Conservation (phyloP, 2,888 invertebrate species). For the Stenotaenia linearis region DNA sequence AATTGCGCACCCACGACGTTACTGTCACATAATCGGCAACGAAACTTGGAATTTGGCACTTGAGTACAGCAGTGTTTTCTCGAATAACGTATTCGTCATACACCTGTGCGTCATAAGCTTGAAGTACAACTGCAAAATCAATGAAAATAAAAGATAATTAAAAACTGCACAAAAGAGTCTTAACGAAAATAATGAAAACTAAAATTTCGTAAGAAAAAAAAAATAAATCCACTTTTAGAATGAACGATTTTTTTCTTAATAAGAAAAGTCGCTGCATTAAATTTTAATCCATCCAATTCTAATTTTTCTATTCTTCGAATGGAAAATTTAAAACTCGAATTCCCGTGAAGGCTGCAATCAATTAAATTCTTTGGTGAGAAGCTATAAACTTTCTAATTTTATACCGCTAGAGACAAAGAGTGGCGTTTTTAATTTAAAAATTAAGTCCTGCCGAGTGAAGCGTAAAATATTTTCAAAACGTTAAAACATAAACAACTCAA, state of each 20-base stretch:
- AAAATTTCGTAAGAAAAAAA: neutral
- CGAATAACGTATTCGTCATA: slow-evolving; percentile 46
- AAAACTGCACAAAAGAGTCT: neutral
- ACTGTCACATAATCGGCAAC: slow-evolving; percentile 48
- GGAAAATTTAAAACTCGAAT: neutral
- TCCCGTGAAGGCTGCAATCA: neutral
- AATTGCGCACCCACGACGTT: slow-evolving; percentile 44
- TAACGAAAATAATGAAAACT: no score
- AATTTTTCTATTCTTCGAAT: neutral
- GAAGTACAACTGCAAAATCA: slow-evolving; percentile 38
- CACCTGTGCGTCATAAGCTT: slow-evolving; percentile 44
- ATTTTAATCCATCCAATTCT: neutral
- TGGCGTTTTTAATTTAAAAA: slow-evolving; percentile 13
- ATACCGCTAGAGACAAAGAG: neutral
- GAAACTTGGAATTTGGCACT: slow-evolving; percentile 48
- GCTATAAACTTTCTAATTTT: neutral
- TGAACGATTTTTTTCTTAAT: no score
- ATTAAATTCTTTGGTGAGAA: neutral
- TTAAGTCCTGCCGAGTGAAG: slow-evolving; percentile 14
- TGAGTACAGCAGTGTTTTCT: slow-evolving; percentile 47
- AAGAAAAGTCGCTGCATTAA: no score
- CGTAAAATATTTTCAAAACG: slow-evolving; percentile 3
- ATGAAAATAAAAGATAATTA: neutral
- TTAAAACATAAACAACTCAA: slow-evolving; percentile 13
- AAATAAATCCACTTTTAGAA: no score